Evolutionary conservation across 1,140 invertebrate species (phyloP), one percentile per base, ranked within the genome.

Genomic region (Tetragonula clypearis): DNA sequence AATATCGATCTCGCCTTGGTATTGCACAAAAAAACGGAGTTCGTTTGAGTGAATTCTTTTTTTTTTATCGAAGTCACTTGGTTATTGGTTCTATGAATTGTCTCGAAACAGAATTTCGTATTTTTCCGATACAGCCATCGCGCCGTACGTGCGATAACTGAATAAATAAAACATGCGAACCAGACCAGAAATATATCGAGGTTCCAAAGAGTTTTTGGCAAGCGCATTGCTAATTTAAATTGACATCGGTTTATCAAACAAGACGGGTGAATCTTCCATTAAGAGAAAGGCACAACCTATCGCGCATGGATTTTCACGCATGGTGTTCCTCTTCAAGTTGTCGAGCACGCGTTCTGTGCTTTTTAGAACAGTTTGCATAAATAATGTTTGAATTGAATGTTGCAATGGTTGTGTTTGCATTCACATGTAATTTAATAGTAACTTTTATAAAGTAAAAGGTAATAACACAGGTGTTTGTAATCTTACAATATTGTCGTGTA

Each of bases 111-210:
- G 60, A 56, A 53, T 58, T 83, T 30, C n/a, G 77, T 83, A 76
- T 68, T 49, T 77, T 56, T 19, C 23, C 30, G 60, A 35, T 12
- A 74, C 1, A 26, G 35, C 53, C 73, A n/a, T 21, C 26, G 41
- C 49, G 19, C 23, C 23, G 53, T 23, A 2, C 30, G 41, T 23
- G n/a, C 60, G 35, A 55, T n/a, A 30, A 23, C 23, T 69, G 81
- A 83, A 83, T 78, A 83, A 78, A 78, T 83, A 68, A 49, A 76
- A 30, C 53, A 75, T 6, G n/a, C 53, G 15, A 73, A 17, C 53
- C 41, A 2, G 26, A 72, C 15, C 21, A 4, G 41, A 74, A 73
- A 74, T 82, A 74, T 75, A 75, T 75, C 71, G 26, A 75, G 66
- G 71, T 75, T 66, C n/a, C 80, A 53, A 82, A 55, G 79, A 56